Conservation (phyloP, 2,797 vertebrate genomes). For the Clangula hyemalis region DNA sequence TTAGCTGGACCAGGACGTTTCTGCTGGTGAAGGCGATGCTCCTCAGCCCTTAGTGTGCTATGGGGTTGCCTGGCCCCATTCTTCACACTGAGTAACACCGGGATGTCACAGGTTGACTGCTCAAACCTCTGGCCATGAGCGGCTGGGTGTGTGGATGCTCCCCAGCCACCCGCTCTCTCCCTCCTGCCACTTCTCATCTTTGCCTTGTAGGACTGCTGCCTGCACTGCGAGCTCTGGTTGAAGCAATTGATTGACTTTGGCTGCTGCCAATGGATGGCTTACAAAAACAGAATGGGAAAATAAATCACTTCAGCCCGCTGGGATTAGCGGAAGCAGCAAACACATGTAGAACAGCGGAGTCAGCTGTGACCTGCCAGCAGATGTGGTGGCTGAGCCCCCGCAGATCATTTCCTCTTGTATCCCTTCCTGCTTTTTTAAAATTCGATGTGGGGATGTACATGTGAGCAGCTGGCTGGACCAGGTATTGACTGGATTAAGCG, state of each 20-base stretch:
- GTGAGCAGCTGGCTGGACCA: neutral
- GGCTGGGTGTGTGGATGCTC: neutral
- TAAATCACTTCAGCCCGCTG: neutral
- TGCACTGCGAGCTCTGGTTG: neutral
- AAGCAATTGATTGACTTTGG: constrained; percentile 24
- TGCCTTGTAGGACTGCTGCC: neutral
- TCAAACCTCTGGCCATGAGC: neutral
- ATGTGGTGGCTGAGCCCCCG: accelerated
- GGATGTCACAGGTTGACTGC: neutral
- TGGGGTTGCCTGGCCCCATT: neutral
- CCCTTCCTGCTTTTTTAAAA: neutral
- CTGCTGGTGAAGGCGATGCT: neutral
- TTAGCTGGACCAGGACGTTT: neutral
- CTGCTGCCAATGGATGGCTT: constrained; percentile 13
- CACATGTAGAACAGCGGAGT: neutral
- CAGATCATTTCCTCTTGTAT: neutral
- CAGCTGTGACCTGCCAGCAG: neutral
- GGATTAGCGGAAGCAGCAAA: constrained; percentile 3
- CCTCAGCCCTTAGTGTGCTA: neutral
- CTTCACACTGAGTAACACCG: neutral
- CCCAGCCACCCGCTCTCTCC: neutral
- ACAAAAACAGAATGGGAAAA: constrained; percentile 4
- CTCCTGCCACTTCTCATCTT: neutral
- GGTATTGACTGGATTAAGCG: neutral
- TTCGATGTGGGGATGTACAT: neutral